Conservation (phyloP, 2,113 vertebrate genomes). For the Alaudala cheleensis region DNA sequence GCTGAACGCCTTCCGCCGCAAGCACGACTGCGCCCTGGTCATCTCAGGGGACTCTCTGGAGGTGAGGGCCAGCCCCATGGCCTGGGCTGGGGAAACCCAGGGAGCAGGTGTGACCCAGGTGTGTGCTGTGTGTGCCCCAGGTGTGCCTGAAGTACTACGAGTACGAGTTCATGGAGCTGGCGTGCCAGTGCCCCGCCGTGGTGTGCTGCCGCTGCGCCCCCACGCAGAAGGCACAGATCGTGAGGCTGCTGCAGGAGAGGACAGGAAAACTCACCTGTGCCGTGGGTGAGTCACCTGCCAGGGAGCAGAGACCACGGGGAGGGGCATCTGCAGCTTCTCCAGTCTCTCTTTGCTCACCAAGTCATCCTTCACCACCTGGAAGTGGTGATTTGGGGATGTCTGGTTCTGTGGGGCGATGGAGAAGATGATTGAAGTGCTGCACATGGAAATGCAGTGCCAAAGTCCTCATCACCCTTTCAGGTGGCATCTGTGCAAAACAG, state of each 20-base stretch:
- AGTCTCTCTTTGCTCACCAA: too few species aligned
- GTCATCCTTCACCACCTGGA: not conserved
- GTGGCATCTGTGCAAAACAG: not conserved
- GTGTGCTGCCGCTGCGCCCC: constrained; percentile 95
- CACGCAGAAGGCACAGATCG: constrained; percentile 96
- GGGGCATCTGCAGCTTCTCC: fast-evolving
- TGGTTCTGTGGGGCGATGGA: fast-evolving
- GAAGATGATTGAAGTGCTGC: not conserved
- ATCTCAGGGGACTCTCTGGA: constrained; percentile 96
- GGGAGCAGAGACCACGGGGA: fast-evolving
- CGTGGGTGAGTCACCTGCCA: constrained; percentile 77
- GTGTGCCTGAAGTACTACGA: constrained; percentile 97
- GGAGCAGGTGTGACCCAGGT: fast-evolving
- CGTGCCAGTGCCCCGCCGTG: constrained; percentile 93
- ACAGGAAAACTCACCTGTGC: constrained; percentile 94
- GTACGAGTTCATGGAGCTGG: constrained; percentile 97
- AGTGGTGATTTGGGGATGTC: not conserved
- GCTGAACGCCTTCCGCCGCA: constrained; percentile 94
- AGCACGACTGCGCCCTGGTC: constrained; percentile 94
- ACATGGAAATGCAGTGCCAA: not conserved
- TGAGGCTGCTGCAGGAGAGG: constrained; percentile 91
- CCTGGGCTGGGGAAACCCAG: not conserved
- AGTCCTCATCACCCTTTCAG: not conserved
- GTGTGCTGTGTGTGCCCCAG: not conserved
- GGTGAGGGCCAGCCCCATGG: constrained; percentile 60